These are phyloP conservation scores for Lamellibrachia columna DNA, from an alignment of 2,888 invertebrate species.

Conservation along the genomic window DNA sequence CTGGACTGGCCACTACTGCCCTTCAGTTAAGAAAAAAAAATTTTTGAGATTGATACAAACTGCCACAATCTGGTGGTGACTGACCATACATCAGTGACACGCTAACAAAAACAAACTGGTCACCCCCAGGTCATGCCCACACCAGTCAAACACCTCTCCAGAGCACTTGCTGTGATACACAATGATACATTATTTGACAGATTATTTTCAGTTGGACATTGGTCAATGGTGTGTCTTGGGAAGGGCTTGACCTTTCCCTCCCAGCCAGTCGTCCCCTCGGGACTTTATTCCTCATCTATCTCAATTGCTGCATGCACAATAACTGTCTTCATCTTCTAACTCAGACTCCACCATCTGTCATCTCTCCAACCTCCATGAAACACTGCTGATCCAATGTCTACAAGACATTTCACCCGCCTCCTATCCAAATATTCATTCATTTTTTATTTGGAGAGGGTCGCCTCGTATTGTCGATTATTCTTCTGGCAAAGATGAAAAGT, in stretches of 20 bases:
- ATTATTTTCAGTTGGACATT: neutral
- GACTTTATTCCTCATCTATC: neutral
- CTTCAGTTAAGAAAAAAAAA: constrained; percentile 7
- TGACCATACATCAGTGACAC: constrained; percentile 6
- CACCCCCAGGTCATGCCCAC: neutral
- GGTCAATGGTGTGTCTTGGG: neutral
- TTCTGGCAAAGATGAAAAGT: neutral
- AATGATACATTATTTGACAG: constrained; percentile 9
- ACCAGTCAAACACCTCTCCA: neutral
- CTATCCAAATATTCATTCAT: neutral
- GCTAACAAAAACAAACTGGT: neutral
- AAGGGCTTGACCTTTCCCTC: constrained; percentile 5
- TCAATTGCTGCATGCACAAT: constrained; percentile 11
- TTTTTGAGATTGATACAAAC: neutral
- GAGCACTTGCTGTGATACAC: neutral
- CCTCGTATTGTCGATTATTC: neutral
- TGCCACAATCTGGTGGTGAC: neutral
- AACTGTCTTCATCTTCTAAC: neutral
- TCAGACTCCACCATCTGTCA: neutral
- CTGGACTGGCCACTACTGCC: neutral
- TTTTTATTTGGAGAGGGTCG: neutral
- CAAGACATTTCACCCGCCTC: neutral
- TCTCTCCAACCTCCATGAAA: neutral
- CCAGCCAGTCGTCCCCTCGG: neutral
- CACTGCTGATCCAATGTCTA: neutral